Base-by-base conservation (phyloP, 2,888 invertebrate genomes). In the Ophraella communa region DNA sequence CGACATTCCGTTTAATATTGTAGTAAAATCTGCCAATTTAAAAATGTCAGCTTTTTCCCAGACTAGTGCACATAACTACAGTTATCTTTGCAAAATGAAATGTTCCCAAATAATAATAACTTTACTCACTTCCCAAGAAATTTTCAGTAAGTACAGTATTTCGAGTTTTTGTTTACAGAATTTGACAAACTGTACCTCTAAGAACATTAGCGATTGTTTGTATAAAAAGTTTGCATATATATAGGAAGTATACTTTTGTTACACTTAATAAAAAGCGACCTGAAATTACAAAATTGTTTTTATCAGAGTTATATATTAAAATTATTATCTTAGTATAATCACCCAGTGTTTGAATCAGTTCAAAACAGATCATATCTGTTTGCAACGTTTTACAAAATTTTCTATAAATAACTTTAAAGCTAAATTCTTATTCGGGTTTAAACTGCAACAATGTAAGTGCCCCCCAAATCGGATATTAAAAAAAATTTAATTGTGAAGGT, bases 271-370 rank as follows among this genome's bases (percentile, higher is more conserved):
- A 44, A 20, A 45, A 21, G 7, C 21, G 1, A 21, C n/a, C 30
- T 11, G 27, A 27, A 27, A 27, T 27, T 45, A 18, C 2, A 18
- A 18, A 44, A 18, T 2, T 18, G 8, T 44, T 20, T 7, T 45
- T 45, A 14, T 39, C 17, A 4, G 17, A 39, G 39, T 39, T 39
- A 7, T 14, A 54, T 23, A 39, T 27, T n/a, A 53, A 33, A 33
- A 53, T 53, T 53, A 53, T 53, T 53, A 53, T 52, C 33, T 8
- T 54, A 55, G 14, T 23, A 44, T 55, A 11, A 42, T 55, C 14
- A 17, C 39, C 21, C 14, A 39, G 11, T 30, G 11, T 30, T 27
- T 30, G 3, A 27, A 18, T 52, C 30, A 17, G 30, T 55, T 42
- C 8, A 20, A 53, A 33, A 53, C 17, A 53, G 33, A 52, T 27